Base-by-base conservation (phyloP, 2,888 invertebrate genomes). In the Unio delphinus region DNA sequence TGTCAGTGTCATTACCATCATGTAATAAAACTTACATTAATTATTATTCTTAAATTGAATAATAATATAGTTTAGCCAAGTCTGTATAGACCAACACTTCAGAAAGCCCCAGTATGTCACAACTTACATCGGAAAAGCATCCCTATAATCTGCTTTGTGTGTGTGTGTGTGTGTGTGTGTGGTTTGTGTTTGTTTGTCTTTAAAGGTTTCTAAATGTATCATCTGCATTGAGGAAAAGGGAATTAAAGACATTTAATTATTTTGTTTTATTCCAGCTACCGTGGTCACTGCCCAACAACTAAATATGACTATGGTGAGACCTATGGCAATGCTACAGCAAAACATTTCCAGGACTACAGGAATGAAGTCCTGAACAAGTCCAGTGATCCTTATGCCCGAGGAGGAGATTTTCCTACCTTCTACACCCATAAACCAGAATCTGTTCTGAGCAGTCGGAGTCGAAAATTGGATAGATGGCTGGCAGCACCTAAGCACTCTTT, bases 221-320 rank as follows among this genome's bases (percentile, higher is more conserved):
- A 45, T 45, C 1, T 45, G 45, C 15, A 45, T 15, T 45, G 45
- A 45, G 15, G 45, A 45, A 45, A 15, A 58, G 8, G 20, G 61
- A 17, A 30, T 61, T 20, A 61, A 61, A 45, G 8, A 30, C 8
- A 62, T 64, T 54, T 45, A 15, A 30, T 62, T 57, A 28, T 61
- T 59, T 67, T 69, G 30, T 55, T 66, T 64, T 62, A 18, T 76
- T 78, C 4, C 75, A 89, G 90, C 62, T 90, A 89, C 69, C 80
- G 86, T 57, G 90, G 90, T 11, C 87, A 89, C 76, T 88, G 89
- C 65, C 90, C 90, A 57, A 88, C 89, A 20, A 83, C 85, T 67
- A 89, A 90, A 72, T 90, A 86, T 83, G 89, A 89, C 72, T 90
- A 88, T 81, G 90, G 89, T n/a, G 90, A 90, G 74, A 90, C 90